Evolutionary conservation across 2,888 invertebrate species (phyloP), one percentile per base, ranked within the genome.

Genomic region (Plagodis dolabraria): DNA sequence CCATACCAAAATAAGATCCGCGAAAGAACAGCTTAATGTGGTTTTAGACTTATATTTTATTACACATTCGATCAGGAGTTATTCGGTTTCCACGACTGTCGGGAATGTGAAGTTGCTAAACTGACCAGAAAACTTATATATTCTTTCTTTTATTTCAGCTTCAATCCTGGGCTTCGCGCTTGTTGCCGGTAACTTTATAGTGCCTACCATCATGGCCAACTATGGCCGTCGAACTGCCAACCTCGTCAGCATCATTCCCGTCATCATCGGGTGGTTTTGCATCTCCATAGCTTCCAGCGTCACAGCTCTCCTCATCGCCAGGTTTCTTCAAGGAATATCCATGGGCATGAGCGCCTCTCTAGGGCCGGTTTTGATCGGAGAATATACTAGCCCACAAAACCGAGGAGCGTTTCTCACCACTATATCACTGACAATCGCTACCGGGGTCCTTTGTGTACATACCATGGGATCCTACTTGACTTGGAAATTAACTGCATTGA

Each of bases 381-480:
- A 93, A 76, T 90, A 86, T 35, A 86, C 89, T 2, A 87, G 91
- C 53, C 94, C 93, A 0, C 86, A 83, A 54, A 86, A 94, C 49
- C 85, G 95, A 40, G 94, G 95, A 0, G 84, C 93, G 5, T 85
- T 94, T 46, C 83, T 94, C 36, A 89, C 94, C 11, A 85, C 89
- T 5, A 88, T 94, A n/a, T 92, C 94, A 0, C 76, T 94, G 7
- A 86, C 93, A 0, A 89, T 94, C 12, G 92, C 94, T 0, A 51
- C 86, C 8, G 95, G 95, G 5, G 93, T 95, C 8, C 80, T 94
- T 0, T 57, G 92, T 0, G 87, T 93, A 11, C 95, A 95, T 70
- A 74, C 89, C 0, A 74, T 95, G 47, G 95, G 95, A 0, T 93
- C 93, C 0, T 93, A 88, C 72, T 69, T 93, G 0, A 70, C 81